Evolutionary conservation across 2,113 vertebrate species (phyloP), one percentile per base, ranked within the genome.

Genomic region (Phocoena phocoena): DNA sequence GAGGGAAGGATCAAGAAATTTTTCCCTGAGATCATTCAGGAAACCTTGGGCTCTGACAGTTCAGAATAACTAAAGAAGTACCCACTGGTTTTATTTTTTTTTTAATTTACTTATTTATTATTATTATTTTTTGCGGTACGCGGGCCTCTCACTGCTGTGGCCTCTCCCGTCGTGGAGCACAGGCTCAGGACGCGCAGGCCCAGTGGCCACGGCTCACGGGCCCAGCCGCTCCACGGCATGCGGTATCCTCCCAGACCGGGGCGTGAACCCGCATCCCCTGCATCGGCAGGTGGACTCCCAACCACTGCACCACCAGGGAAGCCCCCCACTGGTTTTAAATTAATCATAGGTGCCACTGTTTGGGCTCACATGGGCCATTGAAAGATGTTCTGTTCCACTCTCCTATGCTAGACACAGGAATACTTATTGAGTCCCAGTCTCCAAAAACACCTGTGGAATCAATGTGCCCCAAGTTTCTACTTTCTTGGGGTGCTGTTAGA

Each of bases 361-460:
- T 60, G 13, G 7, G 26, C 12, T 67, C 10, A 85, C 1, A 20
- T 3, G 10, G n/a, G 2, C 5, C n/a, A 47, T 41, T 44, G 21
- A 71, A 84, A 76, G 4, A 33, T 28, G 0, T 41, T 2, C 15
- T 41, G 11, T 79, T 88, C 60, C 6, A 7, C 4, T 85, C 15
- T 83, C 5, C 8, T 3, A 8, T 14, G 3, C 3, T 74, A 11
- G 10, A 47, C 7, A 17, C 3, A 50, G 7, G 14, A 4, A 15
- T 70, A 63, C n/a, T 20, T 65, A 25, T 36, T 96, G 53, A 68
- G 36, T 83, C 5, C 41, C 13, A 79, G 33, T 33, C 38, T 65
- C n/a, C 2, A 25, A 28, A 73, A 63, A 11, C 8, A 38, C 3
- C 5, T 41, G 44, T n/a, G 13, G 55, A 74, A 36, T 93, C n/a